phyloP scores from a whole-genome alignment of 2,888 invertebrate species.

The Vanessa cardui region DNA sequence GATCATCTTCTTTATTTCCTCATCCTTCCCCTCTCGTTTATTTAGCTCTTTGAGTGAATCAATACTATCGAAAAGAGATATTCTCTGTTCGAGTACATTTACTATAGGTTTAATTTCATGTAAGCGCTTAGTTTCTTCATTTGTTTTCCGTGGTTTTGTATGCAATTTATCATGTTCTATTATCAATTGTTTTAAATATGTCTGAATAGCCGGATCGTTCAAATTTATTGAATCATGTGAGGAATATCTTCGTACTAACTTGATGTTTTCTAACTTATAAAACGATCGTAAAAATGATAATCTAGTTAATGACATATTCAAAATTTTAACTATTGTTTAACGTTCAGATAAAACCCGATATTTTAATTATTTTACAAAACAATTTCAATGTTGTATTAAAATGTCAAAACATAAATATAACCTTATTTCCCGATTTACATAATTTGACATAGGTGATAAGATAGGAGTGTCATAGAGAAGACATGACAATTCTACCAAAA shows the following conservation, averaged over 20 bases:
- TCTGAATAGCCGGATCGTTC: constrained; percentile 72
- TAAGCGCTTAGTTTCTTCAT: constrained; percentile 61
- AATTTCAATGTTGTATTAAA: neutral
- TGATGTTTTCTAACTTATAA: constrained; percentile 49
- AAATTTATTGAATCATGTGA: constrained; percentile 66
- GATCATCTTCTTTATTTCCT: constrained; percentile 86
- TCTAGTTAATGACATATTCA: constrained; percentile 41
- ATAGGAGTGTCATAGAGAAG: neutral
- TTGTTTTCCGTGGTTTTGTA: constrained; percentile 54
- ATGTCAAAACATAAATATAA: too few species aligned
- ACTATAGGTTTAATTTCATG: constrained; percentile 82
- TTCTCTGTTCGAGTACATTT: constrained; percentile 81
- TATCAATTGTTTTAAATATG: constrained; percentile 78
- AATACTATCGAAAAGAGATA: constrained; percentile 83
- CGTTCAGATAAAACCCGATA: neutral
- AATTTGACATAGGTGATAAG: too few species aligned
- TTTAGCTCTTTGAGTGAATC: constrained; percentile 85
- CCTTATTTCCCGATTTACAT: too few species aligned
- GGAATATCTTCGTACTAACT: constrained; percentile 50
- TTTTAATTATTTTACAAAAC: neutral
- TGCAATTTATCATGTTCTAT: constrained; percentile 80
- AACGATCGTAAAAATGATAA: constrained; percentile 50
- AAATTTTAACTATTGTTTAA: neutral
- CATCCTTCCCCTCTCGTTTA: constrained; percentile 80
- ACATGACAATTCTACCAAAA: neutral